Percentiles rank a stretch among this genome's conserved stretches.
Evolutionary conservation across 2,888 invertebrate genomes (phyloP).

Genomic region (Eupithecia exiguata): DNA sequence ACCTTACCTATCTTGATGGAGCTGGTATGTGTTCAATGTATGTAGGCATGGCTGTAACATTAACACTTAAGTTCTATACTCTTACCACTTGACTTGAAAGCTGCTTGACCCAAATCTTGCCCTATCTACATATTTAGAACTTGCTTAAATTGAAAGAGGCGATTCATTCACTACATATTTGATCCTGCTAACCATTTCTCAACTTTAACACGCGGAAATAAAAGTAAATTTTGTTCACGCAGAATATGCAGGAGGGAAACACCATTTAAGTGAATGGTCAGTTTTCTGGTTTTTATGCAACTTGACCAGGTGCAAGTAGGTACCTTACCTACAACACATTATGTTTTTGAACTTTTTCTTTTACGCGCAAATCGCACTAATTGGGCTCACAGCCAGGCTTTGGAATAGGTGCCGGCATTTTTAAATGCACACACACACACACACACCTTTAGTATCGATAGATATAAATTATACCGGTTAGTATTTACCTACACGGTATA

Average conservation of each 20-base stretch:
- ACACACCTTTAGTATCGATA: too few relatives aligned
- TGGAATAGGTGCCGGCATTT: too few relatives aligned
- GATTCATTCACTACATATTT: slow-evolving; percentile 45
- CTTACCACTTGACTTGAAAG: slow-evolving; percentile 53
- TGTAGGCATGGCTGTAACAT: background rate
- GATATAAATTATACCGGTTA: too few relatives aligned
- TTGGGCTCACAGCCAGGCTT: too few relatives aligned
- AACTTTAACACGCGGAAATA: slow-evolving; percentile 18
- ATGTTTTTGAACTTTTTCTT: too few relatives aligned
- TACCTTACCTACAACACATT: background rate
- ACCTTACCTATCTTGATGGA: background rate
- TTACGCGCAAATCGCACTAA: too few relatives aligned
- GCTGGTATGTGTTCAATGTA: background rate
- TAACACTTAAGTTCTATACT: slow-evolving; percentile 34
- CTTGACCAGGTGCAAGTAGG: background rate
- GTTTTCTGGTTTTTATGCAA: slow-evolving; percentile 15
- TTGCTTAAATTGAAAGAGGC: slow-evolving; percentile 49
- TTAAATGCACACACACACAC: too few relatives aligned
- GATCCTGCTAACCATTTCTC: slow-evolving; percentile 12
- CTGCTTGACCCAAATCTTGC: slow-evolving; percentile 64
- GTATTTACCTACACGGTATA: too few relatives aligned
- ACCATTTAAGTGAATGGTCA: slow-evolving; percentile 12
- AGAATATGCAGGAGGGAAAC: background rate
- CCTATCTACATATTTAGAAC: slow-evolving; percentile 53
- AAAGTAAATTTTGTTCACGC: slow-evolving; percentile 6